Conservation (phyloP, 2,888 invertebrate species). For the Agrochola litura region DNA sequence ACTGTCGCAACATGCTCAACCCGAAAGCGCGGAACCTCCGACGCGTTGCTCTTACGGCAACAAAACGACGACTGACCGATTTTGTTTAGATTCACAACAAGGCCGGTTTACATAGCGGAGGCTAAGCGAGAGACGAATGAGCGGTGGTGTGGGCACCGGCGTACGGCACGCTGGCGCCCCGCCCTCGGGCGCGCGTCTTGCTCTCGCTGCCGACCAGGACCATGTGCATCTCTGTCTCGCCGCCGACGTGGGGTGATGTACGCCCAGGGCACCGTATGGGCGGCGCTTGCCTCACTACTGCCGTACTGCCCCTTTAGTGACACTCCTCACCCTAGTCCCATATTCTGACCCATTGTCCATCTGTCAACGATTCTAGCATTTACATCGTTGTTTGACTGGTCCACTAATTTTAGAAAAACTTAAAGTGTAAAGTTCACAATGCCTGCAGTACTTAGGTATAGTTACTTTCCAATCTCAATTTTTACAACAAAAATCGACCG, state of each 20-base stretch:
- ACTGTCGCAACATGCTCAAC: slow-evolving; percentile 83
- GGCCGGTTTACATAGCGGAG: slow-evolving; percentile 94
- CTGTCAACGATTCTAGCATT: slow-evolving; percentile 70
- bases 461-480: background rate
- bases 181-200: slow-evolving; percentile 72
- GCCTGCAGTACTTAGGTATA: background rate
- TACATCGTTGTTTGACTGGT: slow-evolving; percentile 45
- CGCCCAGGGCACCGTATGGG: slow-evolving; percentile 72
- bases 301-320: slow-evolving; percentile 71
- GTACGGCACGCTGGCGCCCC: slow-evolving; percentile 69
- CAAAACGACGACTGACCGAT: slow-evolving; percentile 92
- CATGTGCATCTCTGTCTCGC: slow-evolving; percentile 49
- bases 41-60: slow-evolving; percentile 86
- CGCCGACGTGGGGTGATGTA: slow-evolving; percentile 55
- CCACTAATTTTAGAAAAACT: slow-evolving; percentile 38
- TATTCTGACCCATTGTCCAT: slow-evolving; percentile 77
- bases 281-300: slow-evolving; percentile 70
- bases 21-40: slow-evolving; percentile 80
- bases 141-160: slow-evolving; percentile 83
- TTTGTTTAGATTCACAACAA: slow-evolving; percentile 96
- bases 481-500: background rate
- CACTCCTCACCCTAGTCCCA: slow-evolving; percentile 77
- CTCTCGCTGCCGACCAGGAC: slow-evolving; percentile 58
- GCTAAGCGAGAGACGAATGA: slow-evolving; percentile 89
- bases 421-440: slow-evolving; percentile 14